These are phyloP conservation scores for Drosophila tristis DNA, from an alignment of 1,140 invertebrate species.

Conservation along the genomic window DNA sequence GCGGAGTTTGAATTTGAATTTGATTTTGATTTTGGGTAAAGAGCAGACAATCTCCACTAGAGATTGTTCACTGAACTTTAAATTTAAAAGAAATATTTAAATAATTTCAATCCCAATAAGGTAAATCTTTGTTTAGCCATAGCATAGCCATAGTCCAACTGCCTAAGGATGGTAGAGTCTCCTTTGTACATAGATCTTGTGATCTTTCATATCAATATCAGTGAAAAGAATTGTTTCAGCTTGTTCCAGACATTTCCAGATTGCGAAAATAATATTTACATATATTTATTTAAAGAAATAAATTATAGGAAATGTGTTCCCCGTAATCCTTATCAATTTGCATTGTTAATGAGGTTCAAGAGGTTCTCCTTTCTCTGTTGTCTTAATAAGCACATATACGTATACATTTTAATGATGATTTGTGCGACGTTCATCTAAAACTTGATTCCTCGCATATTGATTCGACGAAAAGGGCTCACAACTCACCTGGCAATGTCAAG, in stretches of 20 bases:
- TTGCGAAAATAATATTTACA: background rate
- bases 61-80: background rate
- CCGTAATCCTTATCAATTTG: constrained; percentile 50
- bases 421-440: background rate
- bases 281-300: background rate
- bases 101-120: no score
- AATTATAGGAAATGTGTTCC: constrained; percentile 3
- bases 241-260: constrained; percentile 14
- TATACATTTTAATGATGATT: background rate
- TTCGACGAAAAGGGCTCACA: background rate
- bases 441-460: constrained; percentile 2
- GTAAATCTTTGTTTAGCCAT: no score
- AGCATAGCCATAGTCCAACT: no score
- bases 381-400: constrained; percentile 20
- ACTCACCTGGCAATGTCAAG: constrained; percentile 73
- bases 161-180: no score
- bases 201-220: no score
- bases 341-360: constrained; percentile 51
- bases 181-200: no score
- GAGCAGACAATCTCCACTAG: background rate
- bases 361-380: constrained; percentile 36
- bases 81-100: background rate
- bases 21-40: background rate
- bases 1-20: background rate
- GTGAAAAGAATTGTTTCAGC: constrained; percentile 1